A percentile compares a stretch with the other conserved stretches of the same genome.
Conservation (phyloP, 2,888 invertebrate species). For the Exephanes ischioxanthus region DNA sequence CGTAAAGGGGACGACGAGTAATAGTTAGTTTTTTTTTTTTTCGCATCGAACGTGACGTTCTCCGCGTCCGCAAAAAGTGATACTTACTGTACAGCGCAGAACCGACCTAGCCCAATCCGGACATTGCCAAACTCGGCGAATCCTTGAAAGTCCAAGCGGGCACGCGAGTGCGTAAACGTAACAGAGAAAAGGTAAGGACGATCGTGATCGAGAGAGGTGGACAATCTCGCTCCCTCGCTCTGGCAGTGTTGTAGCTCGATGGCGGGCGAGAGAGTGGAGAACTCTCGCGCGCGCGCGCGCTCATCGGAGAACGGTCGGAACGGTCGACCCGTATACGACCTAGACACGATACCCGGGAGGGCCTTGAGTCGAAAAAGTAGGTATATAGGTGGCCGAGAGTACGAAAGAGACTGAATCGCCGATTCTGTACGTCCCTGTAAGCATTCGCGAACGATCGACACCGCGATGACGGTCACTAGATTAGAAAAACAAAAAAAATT, state of each 20-base stretch:
- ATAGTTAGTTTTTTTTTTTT: slow-evolving; percentile 3
- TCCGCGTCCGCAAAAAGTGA: neutral
- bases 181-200: slow-evolving; percentile 35
- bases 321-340: slow-evolving; percentile 69
- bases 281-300: slow-evolving; percentile 8
- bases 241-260: neutral
- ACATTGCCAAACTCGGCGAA: slow-evolving; percentile 76
- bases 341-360: slow-evolving; percentile 69
- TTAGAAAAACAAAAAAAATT: slow-evolving; percentile 21
- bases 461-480: slow-evolving; percentile 18
- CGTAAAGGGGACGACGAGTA: neutral
- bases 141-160: slow-evolving; percentile 72
- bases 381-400: slow-evolving; percentile 68
- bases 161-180: slow-evolving; percentile 63
- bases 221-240: neutral
- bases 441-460: slow-evolving; percentile 24
- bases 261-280: slow-evolving; percentile 20
- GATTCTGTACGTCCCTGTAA: slow-evolving; percentile 56
- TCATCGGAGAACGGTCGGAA: slow-evolving; percentile 58
- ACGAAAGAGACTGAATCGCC: slow-evolving; percentile 48
- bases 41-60: slow-evolving; percentile 8
- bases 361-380: slow-evolving; percentile 71
- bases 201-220: slow-evolving; percentile 25
- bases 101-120: slow-evolving; percentile 77
- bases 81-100: slow-evolving; percentile 46